Percentiles rank a stretch among this genome's conserved stretches.
Conservation (phyloP, 2,113 vertebrate species). For the Corythoichthys intestinalis region DNA sequence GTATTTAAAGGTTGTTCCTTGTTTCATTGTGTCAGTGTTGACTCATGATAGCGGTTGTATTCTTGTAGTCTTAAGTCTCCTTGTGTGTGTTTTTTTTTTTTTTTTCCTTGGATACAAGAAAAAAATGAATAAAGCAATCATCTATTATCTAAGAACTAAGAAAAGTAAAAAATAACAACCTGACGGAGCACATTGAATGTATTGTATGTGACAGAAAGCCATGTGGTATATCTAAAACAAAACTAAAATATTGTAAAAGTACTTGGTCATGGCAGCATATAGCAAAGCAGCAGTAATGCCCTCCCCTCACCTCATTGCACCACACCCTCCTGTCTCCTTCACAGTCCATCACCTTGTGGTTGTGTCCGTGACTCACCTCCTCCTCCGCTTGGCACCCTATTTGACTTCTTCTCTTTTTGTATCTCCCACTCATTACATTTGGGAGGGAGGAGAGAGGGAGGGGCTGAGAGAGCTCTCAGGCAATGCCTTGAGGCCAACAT, state of each 20-base stretch:
- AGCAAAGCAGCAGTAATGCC: conserved; percentile 23
- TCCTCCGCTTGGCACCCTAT: conserved; percentile 25
- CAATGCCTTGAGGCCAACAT: conserved; percentile 52
- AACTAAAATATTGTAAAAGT: conserved; percentile 9
- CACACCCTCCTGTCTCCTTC: conserved; percentile 23
- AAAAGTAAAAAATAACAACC: too few relatives aligned
- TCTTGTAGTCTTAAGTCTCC: too few relatives aligned
- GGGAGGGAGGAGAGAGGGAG: conserved; percentile 11
- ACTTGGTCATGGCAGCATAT: conserved; percentile 17
- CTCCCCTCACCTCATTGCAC: conserved; percentile 22
- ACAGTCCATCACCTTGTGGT: conserved; percentile 10
- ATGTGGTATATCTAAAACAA: conserved; percentile 15
- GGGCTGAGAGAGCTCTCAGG: conserved; percentile 31
- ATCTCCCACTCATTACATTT: conserved; percentile 21
- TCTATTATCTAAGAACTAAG: too few relatives aligned
- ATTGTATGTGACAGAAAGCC: background rate
- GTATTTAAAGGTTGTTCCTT: too few relatives aligned
- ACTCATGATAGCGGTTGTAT: too few relatives aligned
- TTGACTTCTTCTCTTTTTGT: conserved; percentile 27
- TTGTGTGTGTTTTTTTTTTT: too few relatives aligned
- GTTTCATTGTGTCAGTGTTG: too few relatives aligned
- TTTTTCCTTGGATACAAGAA: too few relatives aligned
- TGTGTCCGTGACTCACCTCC: conserved; percentile 16
- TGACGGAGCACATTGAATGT: too few relatives aligned
- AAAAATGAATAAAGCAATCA: too few relatives aligned